Conservation (phyloP, 2,888 invertebrate genomes). For the Cacoxenus indagator region DNA sequence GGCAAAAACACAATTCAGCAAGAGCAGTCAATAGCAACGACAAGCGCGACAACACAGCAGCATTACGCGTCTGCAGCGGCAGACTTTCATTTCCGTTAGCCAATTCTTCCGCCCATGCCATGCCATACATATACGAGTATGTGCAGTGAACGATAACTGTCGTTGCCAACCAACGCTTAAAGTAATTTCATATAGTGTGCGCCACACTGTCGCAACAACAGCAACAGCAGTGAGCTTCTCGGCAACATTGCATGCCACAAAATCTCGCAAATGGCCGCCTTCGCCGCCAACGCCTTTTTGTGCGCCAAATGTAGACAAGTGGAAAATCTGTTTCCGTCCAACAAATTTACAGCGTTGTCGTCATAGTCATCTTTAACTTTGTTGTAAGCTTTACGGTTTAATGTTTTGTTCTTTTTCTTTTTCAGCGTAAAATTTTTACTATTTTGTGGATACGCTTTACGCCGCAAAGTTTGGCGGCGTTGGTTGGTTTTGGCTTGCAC, state of each 20-base stretch:
- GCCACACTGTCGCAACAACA: not conserved
- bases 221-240: not conserved
- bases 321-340: constrained; percentile 50
- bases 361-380: not conserved
- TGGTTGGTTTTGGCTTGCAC: not conserved
- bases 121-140: not conserved
- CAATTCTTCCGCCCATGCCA: not conserved
- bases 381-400: not conserved
- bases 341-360: constrained; percentile 14
- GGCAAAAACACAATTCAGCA: not conserved
- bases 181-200: not conserved
- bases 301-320: constrained; percentile 32
- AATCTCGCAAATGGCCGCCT: not conserved
- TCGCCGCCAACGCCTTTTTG: constrained; percentile 29
- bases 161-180: not conserved
- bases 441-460: not conserved
- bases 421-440: not conserved
- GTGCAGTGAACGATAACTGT: not conserved
- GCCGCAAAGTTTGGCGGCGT: not conserved
- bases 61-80: constrained; percentile 10
- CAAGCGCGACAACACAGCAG: not conserved
- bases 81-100: constrained; percentile 20
- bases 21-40: not conserved
- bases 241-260: not conserved
- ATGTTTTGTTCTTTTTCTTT: not conserved